A percentile compares a stretch with the other conserved stretches of the same genome.
These are phyloP conservation scores for Euzophera pinguis DNA, from an alignment of 2,888 invertebrate species.

Conservation along the genomic window DNA sequence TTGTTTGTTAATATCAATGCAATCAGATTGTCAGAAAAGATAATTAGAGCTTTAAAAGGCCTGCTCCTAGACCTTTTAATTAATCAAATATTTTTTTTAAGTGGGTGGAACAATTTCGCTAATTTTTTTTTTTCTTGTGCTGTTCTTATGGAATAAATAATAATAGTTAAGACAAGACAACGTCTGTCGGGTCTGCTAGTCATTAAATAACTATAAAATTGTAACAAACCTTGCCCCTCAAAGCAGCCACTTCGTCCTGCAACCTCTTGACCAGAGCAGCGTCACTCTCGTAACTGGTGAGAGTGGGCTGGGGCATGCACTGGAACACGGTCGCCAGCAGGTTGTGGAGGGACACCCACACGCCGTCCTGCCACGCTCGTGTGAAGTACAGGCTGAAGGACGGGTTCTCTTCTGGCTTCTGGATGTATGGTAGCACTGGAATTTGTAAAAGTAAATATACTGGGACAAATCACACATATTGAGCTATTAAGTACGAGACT, in stretches of 20 bases:
- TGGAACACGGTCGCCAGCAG: conserved; percentile 93
- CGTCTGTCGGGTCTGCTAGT: background rate
- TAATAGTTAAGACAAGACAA: too few species aligned
- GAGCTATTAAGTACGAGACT: too few species aligned
- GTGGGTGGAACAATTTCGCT: too few species aligned
- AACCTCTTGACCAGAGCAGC: conserved; percentile 87
- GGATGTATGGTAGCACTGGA: conserved; percentile 93
- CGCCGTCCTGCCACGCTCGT: conserved; percentile 96
- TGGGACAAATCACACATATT: too few species aligned
- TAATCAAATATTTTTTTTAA: too few species aligned
- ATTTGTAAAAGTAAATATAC: background rate
- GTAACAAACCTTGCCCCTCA: conserved; percentile 68
- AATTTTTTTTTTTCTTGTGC: too few species aligned
- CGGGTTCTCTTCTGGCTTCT: conserved; percentile 94
- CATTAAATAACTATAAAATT: conserved; percentile 6
- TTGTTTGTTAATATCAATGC: too few species aligned
- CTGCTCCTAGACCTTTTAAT: too few species aligned
- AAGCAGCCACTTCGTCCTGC: conserved; percentile 89
- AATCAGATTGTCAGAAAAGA: too few species aligned
- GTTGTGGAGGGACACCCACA: conserved; percentile 93
- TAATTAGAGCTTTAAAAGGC: too few species aligned
- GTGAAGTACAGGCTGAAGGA: conserved; percentile 93
- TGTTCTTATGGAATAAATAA: too few species aligned
- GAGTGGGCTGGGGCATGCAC: conserved; percentile 92
- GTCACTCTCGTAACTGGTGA: conserved; percentile 93